These are phyloP conservation scores for Gastracanthus pulcherrimus DNA, from an alignment of 2,888 invertebrate species.

Conservation along the genomic window DNA sequence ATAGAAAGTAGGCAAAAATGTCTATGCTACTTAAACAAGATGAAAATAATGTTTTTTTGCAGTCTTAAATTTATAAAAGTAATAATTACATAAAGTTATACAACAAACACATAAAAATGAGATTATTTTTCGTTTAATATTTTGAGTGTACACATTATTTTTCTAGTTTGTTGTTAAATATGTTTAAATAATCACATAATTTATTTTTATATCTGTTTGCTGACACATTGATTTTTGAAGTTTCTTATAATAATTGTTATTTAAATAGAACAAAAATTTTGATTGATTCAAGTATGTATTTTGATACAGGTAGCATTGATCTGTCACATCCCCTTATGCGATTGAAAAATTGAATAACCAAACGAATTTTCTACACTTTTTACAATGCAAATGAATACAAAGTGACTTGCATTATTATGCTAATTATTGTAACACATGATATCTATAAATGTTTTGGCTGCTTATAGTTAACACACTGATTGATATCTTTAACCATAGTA, in stretches of 20 bases:
- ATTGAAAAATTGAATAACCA: constrained; percentile 13
- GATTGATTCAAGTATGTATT: neutral
- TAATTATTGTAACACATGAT: neutral
- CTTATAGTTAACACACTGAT: neutral
- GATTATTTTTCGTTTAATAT: too few relatives aligned
- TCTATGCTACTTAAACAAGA: too few relatives aligned
- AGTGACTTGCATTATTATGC: neutral
- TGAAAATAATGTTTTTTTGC: too few relatives aligned
- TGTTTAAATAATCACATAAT: neutral
- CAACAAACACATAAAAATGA: too few relatives aligned
- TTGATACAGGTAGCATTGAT: neutral
- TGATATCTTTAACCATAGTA: neutral
- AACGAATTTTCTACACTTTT: constrained; percentile 33
- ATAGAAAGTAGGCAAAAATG: too few relatives aligned
- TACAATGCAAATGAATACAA: neutral
- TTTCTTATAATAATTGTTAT: neutral
- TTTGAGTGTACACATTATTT: neutral
- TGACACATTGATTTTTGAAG: neutral
- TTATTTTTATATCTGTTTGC: neutral
- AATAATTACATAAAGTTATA: too few relatives aligned
- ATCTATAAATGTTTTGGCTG: constrained; percentile 2
- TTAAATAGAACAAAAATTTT: too few relatives aligned
- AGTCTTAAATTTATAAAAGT: too few relatives aligned
- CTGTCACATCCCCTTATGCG: neutral
- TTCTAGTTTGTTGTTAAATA: neutral